Evolutionary conservation across 1,140 invertebrate genomes (phyloP).

Genomic region (Hydropsyche tenuis): DNA sequence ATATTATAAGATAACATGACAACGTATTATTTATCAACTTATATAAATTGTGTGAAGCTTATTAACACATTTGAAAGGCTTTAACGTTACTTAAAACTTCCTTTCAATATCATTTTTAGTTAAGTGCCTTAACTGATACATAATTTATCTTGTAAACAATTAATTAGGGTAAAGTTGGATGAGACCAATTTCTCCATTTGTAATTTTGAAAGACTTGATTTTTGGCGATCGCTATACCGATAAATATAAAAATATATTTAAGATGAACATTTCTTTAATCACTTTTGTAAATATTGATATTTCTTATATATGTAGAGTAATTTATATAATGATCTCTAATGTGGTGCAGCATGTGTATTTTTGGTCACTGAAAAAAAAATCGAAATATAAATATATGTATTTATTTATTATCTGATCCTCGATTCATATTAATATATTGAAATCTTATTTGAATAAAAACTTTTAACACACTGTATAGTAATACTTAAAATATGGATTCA

Average conservation of each 20-base stretch:
- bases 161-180: slow-evolving; percentile 10
- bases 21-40: no score
- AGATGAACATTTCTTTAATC: neutral
- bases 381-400: no score
- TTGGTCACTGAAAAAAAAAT: neutral
- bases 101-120: slow-evolving; percentile 3
- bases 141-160: slow-evolving; percentile 4
- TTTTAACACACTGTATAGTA: no score
- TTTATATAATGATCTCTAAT: slow-evolving; percentile 7
- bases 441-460: no score
- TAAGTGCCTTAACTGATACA: slow-evolving; percentile 20
- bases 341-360: slow-evolving; percentile 11
- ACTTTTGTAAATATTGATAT: neutral
- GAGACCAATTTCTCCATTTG: slow-evolving; percentile 9
- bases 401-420: no score
- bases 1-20: no score
- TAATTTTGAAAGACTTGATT: slow-evolving; percentile 16
- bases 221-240: slow-evolving; percentile 6
- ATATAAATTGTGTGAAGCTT: no score
- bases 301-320: neutral
- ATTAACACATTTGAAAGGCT: no score
- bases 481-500: no score
- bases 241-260: neutral
- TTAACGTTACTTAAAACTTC: neutral
- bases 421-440: no score